Evolutionary conservation across 2,797 vertebrate genomes (phyloP).

Genomic region (Cetoscarus ocellatus): DNA sequence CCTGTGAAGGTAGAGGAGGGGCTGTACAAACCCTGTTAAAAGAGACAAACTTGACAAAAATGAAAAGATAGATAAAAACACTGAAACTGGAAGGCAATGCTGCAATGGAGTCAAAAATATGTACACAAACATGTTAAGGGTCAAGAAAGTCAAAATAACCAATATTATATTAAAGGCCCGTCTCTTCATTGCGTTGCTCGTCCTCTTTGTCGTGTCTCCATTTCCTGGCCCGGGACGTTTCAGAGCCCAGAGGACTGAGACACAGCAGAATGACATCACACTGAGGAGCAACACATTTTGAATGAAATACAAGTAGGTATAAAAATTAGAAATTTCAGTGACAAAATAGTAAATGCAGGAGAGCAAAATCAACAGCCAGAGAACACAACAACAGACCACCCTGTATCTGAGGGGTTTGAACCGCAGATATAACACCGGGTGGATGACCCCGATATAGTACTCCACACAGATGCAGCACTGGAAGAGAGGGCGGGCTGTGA

Average conservation of each 20-base stretch:
- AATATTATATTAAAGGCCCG: constrained; percentile 41
- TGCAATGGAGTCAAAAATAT: constrained; percentile 25
- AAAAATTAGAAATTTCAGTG: neutral
- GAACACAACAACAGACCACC: constrained; percentile 16
- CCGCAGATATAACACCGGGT: constrained; percentile 28
- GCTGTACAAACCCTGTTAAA: constrained; percentile 26
- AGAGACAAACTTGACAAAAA: neutral
- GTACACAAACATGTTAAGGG: constrained; percentile 9
- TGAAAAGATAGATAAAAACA: accelerated
- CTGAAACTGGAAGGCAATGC: accelerated
- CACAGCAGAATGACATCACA: constrained; percentile 33
- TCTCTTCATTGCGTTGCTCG: constrained; percentile 20
- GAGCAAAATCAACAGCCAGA: constrained; percentile 15
- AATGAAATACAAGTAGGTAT: constrained; percentile 28
- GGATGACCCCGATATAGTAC: constrained; percentile 35
- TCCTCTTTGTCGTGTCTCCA: constrained; percentile 9
- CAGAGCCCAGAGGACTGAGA: constrained; percentile 31
- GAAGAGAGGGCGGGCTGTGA: too few species aligned
- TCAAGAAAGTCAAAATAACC: constrained; percentile 2
- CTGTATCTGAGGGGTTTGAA: constrained; percentile 50
- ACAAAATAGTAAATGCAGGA: constrained; percentile 11
- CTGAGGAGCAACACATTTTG: constrained; percentile 13
- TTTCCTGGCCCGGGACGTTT: constrained; percentile 31
- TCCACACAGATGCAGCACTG: constrained; percentile 46
- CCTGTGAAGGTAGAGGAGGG: constrained; percentile 41